These are phyloP conservation scores for Ctenosaura bakeri DNA, from an alignment of 2,797 vertebrate species.

Conservation along the genomic window DNA sequence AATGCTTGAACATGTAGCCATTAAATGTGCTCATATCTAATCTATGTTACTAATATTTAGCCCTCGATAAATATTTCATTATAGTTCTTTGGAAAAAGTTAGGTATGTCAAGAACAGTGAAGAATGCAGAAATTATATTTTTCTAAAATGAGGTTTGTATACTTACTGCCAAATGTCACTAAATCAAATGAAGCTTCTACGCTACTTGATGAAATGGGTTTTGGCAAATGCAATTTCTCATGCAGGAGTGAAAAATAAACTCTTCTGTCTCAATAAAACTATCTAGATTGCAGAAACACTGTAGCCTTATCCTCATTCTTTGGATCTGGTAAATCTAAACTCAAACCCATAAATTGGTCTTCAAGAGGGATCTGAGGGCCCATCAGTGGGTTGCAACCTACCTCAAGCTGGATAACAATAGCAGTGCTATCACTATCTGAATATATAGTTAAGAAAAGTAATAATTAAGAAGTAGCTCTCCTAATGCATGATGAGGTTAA, in stretches of 20 bases:
- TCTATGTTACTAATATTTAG: neutral
- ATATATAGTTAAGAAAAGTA: neutral
- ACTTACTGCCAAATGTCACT: neutral
- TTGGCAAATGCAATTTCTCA: no score
- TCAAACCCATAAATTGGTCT: neutral
- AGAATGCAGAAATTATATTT: neutral
- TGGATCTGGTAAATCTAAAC: neutral
- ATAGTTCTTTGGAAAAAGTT: neutral
- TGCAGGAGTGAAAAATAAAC: neutral
- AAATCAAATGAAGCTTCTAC: neutral
- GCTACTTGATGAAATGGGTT: neutral
- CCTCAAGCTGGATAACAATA: neutral
- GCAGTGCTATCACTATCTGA: neutral
- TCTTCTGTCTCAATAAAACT: no score
- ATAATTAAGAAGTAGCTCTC: neutral
- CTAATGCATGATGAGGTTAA: neutral
- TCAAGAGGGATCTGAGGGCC: neutral
- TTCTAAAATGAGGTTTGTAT: neutral
- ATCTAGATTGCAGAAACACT: neutral
- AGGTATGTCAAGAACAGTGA: neutral
- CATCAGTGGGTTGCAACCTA: neutral
- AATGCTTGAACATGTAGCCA: neutral
- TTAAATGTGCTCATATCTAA: neutral
- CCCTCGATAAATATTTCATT: neutral
- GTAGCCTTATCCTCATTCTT: neutral